phyloP scores from a whole-genome alignment of 1,140 invertebrate species.

The Onthophagus taurus region DNA sequence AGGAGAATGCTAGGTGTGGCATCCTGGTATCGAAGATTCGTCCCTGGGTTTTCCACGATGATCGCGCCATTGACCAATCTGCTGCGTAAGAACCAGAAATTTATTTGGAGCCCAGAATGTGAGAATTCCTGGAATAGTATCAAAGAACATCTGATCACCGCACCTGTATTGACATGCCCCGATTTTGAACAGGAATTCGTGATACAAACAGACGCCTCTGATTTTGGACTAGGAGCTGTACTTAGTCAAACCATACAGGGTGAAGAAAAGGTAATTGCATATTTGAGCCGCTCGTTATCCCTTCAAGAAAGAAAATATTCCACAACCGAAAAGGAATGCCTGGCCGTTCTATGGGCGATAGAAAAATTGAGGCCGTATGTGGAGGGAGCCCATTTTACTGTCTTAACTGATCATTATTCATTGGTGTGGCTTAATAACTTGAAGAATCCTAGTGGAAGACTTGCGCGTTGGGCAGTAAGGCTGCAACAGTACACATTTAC shows the following conservation, averaged over 20 bases:
- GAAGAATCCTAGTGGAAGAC: neutral
- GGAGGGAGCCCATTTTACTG: neutral
- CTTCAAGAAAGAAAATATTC: neutral
- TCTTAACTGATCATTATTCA: constrained; percentile 2
- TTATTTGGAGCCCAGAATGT: neutral
- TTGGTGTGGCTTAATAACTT: constrained; percentile 2
- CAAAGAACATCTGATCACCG: constrained; percentile 12
- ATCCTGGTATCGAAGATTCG: constrained; percentile 14
- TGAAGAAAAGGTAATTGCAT: neutral
- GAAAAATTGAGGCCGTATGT: constrained; percentile 5
- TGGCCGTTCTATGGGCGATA: neutral
- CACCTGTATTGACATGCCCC: constrained; percentile 17
- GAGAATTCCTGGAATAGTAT: constrained; percentile 23
- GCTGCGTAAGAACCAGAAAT: neutral
- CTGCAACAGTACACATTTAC: constrained; percentile 3
- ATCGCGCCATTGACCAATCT: constrained; percentile 12
- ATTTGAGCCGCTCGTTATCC: neutral
- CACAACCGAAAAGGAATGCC: no score
- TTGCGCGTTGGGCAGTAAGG: constrained; percentile 1
- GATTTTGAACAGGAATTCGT: constrained; percentile 14
- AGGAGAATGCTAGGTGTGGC: constrained; percentile 11
- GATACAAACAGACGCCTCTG: constrained; percentile 13
- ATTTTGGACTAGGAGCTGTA: constrained; percentile 13
- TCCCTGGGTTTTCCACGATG: constrained; percentile 15
- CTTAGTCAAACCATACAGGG: neutral